Conservation (phyloP, 2,888 invertebrate genomes). For the Cheilosia vernalis region DNA sequence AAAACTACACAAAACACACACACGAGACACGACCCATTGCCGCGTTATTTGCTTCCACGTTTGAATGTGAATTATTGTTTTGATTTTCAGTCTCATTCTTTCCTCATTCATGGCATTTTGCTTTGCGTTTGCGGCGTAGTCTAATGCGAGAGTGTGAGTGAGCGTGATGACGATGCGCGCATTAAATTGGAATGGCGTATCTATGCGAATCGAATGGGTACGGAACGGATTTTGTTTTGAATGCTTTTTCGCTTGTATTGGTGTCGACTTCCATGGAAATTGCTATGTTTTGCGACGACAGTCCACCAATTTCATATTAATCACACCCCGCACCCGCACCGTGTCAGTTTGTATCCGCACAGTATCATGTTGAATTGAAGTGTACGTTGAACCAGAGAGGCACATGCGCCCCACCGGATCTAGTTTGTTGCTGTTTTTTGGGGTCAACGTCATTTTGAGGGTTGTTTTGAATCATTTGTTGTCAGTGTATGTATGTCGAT, state of each 20-base stretch:
- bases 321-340: conserved; percentile 25
- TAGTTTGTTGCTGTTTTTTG: conserved; percentile 78
- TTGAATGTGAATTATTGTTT: conserved; percentile 69
- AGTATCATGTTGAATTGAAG: conserved; percentile 43
- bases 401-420: conserved; percentile 74
- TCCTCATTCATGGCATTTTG: conserved; percentile 69
- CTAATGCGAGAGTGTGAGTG: conserved; percentile 7
- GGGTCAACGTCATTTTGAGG: conserved; percentile 82
- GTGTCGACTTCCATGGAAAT: conserved; percentile 5
- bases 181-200: conserved; percentile 31
- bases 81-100: conserved; percentile 66
- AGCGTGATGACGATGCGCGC: conserved; percentile 43
- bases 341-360: conserved; percentile 1
- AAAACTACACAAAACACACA: neutral
- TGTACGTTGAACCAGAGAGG: conserved; percentile 69
- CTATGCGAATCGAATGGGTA: neutral
- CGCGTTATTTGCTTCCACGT: conserved; percentile 9
- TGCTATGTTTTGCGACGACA: conserved; percentile 15
- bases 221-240: conserved; percentile 41
- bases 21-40: neutral
- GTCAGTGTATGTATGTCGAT: conserved; percentile 13
- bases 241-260: conserved; percentile 17
- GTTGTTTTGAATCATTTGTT: conserved; percentile 77
- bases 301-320: conserved; percentile 19
- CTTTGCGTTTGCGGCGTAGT: conserved; percentile 70